A percentile compares a stretch with the other conserved stretches of the same genome.
phyloP scores from a whole-genome alignment of 92 coral and sea anemone genomes.

The Porites lobata region DNA sequence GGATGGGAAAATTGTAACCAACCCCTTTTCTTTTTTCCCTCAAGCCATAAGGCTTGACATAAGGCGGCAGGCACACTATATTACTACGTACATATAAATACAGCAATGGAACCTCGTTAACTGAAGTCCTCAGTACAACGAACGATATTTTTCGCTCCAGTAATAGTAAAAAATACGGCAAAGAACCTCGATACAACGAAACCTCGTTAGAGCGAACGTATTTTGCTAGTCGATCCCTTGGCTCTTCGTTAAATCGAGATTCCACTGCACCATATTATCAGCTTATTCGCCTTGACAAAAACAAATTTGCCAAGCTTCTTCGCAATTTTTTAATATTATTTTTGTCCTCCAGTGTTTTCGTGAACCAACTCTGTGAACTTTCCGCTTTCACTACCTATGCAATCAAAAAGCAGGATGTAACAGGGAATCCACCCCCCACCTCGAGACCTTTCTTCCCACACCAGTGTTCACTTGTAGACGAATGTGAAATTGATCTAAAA shows the following conservation, averaged over 20 bases:
- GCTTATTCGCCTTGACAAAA: not conserved
- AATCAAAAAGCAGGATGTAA: constrained; percentile 35
- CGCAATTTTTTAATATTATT: not conserved
- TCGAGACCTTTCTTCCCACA: not conserved
- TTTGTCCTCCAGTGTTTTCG: not conserved
- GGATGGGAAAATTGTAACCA: no score
- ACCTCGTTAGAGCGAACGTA: no score
- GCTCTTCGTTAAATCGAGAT: not conserved
- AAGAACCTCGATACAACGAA: no score
- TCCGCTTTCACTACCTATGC: constrained; percentile 42
- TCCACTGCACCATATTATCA: not conserved
- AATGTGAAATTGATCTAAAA: constrained; percentile 30
- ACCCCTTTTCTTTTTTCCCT: no score
- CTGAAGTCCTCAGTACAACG: no score
- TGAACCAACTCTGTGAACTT: not conserved
- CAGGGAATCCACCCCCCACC: constrained; percentile 17
- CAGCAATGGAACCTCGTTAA: no score
- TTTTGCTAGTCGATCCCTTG: no score
- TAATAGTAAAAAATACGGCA: no score
- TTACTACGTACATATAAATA: no score
- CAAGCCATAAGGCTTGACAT: no score
- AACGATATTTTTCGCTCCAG: no score
- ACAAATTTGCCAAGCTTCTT: not conserved
- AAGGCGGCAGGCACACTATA: no score
- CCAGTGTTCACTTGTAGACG: not conserved